Base-by-base conservation (phyloP, 1,140 invertebrate genomes). In the Thereuonema tuberculata region DNA sequence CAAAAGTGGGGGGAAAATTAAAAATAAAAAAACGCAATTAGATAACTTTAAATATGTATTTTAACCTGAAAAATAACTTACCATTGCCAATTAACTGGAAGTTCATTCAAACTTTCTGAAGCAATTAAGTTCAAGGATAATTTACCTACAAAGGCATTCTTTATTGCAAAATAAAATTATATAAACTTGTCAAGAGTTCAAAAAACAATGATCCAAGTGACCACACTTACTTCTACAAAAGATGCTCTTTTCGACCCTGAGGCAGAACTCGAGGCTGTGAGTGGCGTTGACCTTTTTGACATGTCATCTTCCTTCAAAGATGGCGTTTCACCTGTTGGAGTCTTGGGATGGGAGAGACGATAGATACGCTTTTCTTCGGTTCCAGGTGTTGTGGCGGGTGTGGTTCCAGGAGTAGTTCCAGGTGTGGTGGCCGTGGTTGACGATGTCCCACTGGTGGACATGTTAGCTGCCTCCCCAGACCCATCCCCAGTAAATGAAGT, bases 161-260 rank as follows among this genome's bases (percentile, higher is more conserved):
- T n/a, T n/a, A n/a, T n/a, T n/a, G n/a, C n/a, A n/a, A n/a, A n/a
- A n/a, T n/a, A n/a, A n/a, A n/a, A n/a, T n/a, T n/a, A n/a, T n/a
- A n/a, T n/a, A n/a, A n/a, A n/a, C n/a, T n/a, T n/a, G n/a, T n/a
- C n/a, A n/a, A n/a, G n/a, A n/a, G n/a, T n/a, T n/a, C n/a, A n/a
- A n/a, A n/a, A n/a, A n/a, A n/a, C n/a, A n/a, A n/a, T n/a, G n/a
- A n/a, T n/a, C n/a, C n/a, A n/a, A n/a, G n/a, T n/a, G n/a, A 14
- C 48, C 48, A 50, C 5, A 12, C 48, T 50, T 77, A 86, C 85
- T 77, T 90, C 86, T 49, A 93, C 80, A 70, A 89, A 89, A 0
- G 86, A 87, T 17, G 86, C 81, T 58, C 85, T 73, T 70, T 85
- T 85, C 12, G 69, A 68, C 24, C 63, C 31, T 27, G 52, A 46